These are phyloP conservation scores for Andrena camellia DNA, from an alignment of 2,888 invertebrate genomes.

Conservation along the genomic window DNA sequence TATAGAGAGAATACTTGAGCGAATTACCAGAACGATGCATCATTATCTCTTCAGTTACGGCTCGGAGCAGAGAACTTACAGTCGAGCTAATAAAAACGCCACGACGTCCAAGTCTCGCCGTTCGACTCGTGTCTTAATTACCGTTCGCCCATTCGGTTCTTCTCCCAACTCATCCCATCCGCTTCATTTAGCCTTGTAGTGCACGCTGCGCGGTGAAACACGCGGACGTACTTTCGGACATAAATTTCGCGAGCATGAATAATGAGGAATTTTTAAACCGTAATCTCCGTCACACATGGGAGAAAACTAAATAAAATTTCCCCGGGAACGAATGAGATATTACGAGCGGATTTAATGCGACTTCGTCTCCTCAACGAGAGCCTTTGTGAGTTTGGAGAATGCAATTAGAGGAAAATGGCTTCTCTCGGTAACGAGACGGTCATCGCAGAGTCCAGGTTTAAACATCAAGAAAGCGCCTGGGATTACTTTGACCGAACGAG, in stretches of 20 bases:
- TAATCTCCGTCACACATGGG: neutral
- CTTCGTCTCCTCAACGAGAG: neutral
- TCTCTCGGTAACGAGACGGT: conserved; percentile 5
- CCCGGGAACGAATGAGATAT: neutral
- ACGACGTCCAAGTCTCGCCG: neutral
- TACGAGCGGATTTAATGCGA: neutral
- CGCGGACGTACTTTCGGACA: too few relatives aligned
- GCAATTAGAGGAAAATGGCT: conserved; percentile 13
- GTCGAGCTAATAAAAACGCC: conserved; percentile 8
- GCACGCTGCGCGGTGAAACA: too few relatives aligned
- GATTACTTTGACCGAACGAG: conserved; percentile 21
- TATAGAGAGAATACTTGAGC: conserved; percentile 29
- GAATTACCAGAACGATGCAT: conserved; percentile 34
- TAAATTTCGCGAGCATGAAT: too few relatives aligned
- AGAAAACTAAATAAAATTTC: neutral
- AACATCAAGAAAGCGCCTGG: neutral
- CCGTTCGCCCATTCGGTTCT: too few relatives aligned
- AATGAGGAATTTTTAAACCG: too few relatives aligned
- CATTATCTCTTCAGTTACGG: conserved; percentile 14
- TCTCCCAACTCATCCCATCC: too few relatives aligned
- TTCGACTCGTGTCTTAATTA: neutral
- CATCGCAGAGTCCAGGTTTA: neutral
- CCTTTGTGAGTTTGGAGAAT: conserved; percentile 1
- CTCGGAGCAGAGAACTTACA: neutral
- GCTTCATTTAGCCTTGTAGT: too few relatives aligned